phyloP scores from a whole-genome alignment of 2,113 vertebrate species.

The Toxostoma redivivum region DNA sequence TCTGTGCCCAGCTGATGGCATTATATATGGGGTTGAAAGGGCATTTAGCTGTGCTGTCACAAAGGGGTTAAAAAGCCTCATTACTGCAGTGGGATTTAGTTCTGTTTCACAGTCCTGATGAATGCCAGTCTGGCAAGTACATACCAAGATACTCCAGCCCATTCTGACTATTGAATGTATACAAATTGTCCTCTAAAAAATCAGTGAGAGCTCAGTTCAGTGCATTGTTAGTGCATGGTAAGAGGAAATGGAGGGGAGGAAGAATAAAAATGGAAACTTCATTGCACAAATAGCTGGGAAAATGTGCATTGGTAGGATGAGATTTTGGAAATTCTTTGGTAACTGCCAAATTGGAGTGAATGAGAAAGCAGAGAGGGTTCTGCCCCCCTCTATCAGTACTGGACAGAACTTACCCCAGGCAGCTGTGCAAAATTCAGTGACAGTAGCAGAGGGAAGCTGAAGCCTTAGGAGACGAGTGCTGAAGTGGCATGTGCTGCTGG shows the following conservation, averaged over 20 bases:
- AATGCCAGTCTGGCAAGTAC: slow-evolving; percentile 26
- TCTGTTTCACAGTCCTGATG: not conserved
- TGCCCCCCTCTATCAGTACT: not conserved
- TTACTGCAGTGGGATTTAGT: slow-evolving; percentile 25
- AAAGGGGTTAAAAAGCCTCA: slow-evolving; percentile 18
- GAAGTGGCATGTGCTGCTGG: not conserved
- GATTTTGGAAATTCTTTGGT: slow-evolving; percentile 3
- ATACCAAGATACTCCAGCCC: not conserved
- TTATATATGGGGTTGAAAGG: not conserved
- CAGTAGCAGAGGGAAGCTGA: not conserved
- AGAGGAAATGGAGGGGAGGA: slow-evolving; percentile 44
- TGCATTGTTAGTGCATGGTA: not conserved
- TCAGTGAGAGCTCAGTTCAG: slow-evolving; percentile 1
- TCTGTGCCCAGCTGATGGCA: not conserved
- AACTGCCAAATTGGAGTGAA: not conserved
- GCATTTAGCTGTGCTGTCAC: not conserved
- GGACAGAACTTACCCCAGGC: not conserved
- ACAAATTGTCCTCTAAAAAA: slow-evolving; percentile 1
- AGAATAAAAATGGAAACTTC: slow-evolving; percentile 49
- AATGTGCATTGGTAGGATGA: not conserved
- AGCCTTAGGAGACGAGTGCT: not conserved
- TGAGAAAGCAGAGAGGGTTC: not conserved
- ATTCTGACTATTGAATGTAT: slow-evolving; percentile 6
- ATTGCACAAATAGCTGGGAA: not conserved
- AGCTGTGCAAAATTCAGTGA: not conserved